Evolutionary conservation across 2,797 vertebrate species (phyloP).

Genomic region (Arnoldichthys spilopterus): DNA sequence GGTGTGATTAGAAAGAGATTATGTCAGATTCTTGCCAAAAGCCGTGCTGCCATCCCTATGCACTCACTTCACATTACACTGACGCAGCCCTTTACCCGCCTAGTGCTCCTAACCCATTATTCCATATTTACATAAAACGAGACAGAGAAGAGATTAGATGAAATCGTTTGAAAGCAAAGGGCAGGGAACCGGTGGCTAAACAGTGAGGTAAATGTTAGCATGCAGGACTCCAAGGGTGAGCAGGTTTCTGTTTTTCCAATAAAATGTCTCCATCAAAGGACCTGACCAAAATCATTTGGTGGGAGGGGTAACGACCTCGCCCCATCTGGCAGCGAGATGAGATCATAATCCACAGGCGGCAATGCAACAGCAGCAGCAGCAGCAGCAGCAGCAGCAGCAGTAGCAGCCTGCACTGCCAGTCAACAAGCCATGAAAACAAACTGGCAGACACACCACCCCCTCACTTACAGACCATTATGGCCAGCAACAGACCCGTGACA

Average conservation of each 20-base stretch:
- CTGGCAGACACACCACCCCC: slow-evolving; percentile 8
- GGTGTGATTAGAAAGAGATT: slow-evolving; percentile 15
- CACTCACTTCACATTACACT: slow-evolving; percentile 33
- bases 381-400: too few species aligned
- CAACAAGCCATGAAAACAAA: slow-evolving; percentile 31
- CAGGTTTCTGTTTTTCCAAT: background rate
- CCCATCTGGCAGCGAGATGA: slow-evolving; percentile 2
- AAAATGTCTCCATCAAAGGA: background rate
- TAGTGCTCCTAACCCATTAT: background rate
- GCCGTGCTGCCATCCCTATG: slow-evolving; percentile 14
- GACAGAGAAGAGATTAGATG: background rate
- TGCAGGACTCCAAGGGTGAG: background rate
- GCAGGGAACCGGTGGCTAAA: background rate
- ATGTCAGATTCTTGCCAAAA: slow-evolving; percentile 35
- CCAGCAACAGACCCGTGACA: slow-evolving; percentile 17
- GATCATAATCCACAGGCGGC: slow-evolving; percentile 3
- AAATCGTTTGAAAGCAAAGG: background rate
- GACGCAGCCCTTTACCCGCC: background rate
- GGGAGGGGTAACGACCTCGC: background rate
- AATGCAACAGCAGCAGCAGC: slow-evolving; percentile 11
- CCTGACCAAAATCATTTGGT: background rate
- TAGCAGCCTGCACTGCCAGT: slow-evolving; percentile 9
- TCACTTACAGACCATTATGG: slow-evolving; percentile 27
- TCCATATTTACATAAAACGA: background rate
- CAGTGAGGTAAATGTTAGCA: background rate